Conservation (phyloP, 2,797 vertebrate species). For the Notolepis coatsorum region DNA sequence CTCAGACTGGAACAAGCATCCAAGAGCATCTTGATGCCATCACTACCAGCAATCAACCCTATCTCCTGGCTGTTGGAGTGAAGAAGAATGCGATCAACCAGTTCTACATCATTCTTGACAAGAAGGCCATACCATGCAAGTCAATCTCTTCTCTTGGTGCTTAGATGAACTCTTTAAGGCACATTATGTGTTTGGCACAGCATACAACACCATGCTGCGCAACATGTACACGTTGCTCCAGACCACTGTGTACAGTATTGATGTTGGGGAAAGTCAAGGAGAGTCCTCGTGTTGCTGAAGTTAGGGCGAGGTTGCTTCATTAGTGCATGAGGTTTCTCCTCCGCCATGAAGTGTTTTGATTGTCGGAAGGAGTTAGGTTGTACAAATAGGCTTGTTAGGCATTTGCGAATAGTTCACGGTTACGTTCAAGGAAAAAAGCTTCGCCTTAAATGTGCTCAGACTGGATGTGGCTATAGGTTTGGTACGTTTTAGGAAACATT, state of each 20-base stretch:
- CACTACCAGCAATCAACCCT: slow-evolving; percentile 26
- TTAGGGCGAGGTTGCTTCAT: slow-evolving; percentile 35
- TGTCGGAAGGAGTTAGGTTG: slow-evolving; percentile 29
- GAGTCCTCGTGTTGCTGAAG: slow-evolving; percentile 36
- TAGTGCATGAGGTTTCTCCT: slow-evolving; percentile 18
- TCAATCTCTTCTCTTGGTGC: slow-evolving; percentile 35
- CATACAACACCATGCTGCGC: slow-evolving; percentile 37
- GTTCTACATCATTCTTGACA: slow-evolving; percentile 41
- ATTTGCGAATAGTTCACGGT: slow-evolving; percentile 36
- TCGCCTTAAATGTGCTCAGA: slow-evolving; percentile 31
- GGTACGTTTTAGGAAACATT: slow-evolving; percentile 46
- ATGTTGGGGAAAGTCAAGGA: slow-evolving; percentile 39
- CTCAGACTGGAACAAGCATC: slow-evolving; percentile 44
- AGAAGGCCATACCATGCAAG: slow-evolving; percentile 31
- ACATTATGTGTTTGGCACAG: slow-evolving; percentile 45
- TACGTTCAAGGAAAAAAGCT: slow-evolving; percentile 38
- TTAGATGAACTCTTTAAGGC: slow-evolving; percentile 48
- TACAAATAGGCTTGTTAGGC: slow-evolving; percentile 42
- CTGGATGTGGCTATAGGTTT: slow-evolving; percentile 40
- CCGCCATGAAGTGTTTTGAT: slow-evolving; percentile 36
- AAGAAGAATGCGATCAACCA: slow-evolving; percentile 27
- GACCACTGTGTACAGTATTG: slow-evolving; percentile 44
- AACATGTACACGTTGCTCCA: slow-evolving; percentile 47
- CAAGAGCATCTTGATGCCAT: slow-evolving; percentile 43
- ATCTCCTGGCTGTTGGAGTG: slow-evolving; percentile 38